Conservation (phyloP, 2,888 invertebrate genomes). For the Drosophila incognita region DNA sequence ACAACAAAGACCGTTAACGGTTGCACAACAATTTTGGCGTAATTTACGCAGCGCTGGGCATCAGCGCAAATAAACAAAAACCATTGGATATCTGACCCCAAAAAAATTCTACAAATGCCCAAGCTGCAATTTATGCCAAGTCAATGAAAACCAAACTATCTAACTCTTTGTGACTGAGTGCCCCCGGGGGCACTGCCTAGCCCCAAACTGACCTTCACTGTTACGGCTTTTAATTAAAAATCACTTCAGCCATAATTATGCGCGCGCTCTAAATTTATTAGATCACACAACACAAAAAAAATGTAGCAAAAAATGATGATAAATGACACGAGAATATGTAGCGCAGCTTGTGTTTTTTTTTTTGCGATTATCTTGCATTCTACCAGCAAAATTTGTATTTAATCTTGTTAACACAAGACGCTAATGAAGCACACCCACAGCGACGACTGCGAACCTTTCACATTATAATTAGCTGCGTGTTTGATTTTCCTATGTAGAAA, state of each 20-base stretch:
- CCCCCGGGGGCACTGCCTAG: constrained; percentile 32
- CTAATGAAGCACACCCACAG: constrained; percentile 69
- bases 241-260: constrained; percentile 65
- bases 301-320: constrained; percentile 39
- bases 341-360: constrained; percentile 30
- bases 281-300: constrained; percentile 31
- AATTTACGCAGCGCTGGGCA: constrained; percentile 56
- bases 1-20: constrained; percentile 56
- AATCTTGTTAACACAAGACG: constrained; percentile 49
- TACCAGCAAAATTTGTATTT: constrained; percentile 23
- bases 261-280: constrained; percentile 61
- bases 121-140: constrained; percentile 51
- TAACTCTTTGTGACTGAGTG: constrained; percentile 28
- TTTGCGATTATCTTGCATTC: constrained; percentile 50
- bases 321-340: constrained; percentile 39
- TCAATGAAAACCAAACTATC: constrained; percentile 36
- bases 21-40: constrained; percentile 58
- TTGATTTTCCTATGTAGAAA: constrained; percentile 30
- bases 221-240: constrained; percentile 66
- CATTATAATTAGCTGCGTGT: constrained; percentile 22
- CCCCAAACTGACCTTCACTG: constrained; percentile 55
- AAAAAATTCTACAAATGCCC: constrained; percentile 48
- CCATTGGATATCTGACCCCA: constrained; percentile 55
- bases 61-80: constrained; percentile 27
- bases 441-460: constrained; percentile 51